Conservation (phyloP, 2,797 vertebrate species). For the Lerista edwardsae region DNA sequence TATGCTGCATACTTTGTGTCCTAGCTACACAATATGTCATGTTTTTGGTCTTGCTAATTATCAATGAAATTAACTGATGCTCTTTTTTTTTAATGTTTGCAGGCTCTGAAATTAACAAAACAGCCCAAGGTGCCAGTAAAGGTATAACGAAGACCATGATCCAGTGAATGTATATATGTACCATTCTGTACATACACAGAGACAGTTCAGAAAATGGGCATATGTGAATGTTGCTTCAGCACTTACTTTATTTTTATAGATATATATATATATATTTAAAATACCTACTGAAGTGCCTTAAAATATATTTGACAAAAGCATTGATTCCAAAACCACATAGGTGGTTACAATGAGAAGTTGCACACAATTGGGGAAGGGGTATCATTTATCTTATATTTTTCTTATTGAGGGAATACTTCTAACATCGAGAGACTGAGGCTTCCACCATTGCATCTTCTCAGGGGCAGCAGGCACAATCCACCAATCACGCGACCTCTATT, state of each 20-base stretch:
- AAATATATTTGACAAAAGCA: constrained; percentile 71
- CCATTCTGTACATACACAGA: constrained; percentile 70
- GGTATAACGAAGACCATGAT: constrained; percentile 67
- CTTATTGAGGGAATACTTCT: constrained; percentile 47
- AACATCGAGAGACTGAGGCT: constrained; percentile 27
- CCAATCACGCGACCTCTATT: background rate
- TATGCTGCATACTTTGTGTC: rapidly evolving
- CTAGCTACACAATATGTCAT: constrained; percentile 1
- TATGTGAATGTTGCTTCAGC: constrained; percentile 76
- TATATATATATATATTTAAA: constrained; percentile 71
- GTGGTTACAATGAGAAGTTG: constrained; percentile 67
- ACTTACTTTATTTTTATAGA: constrained; percentile 84
- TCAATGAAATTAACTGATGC: constrained; percentile 28
- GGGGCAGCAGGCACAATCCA: background rate
- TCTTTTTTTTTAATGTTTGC: constrained; percentile 52
- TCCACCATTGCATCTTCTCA: constrained; percentile 23
- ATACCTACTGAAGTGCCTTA: constrained; percentile 83
- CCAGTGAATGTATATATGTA: constrained; percentile 75
- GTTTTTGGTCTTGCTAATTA: background rate
- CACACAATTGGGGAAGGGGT: constrained; percentile 65
- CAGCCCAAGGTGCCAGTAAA: constrained; percentile 76
- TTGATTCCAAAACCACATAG: constrained; percentile 70
- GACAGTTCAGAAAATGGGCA: constrained; percentile 70
- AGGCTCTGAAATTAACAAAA: constrained; percentile 82
- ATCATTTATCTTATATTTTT: constrained; percentile 69